Evolutionary conservation across 2,797 vertebrate species (phyloP).

Genomic region (Molossus molossus): DNA sequence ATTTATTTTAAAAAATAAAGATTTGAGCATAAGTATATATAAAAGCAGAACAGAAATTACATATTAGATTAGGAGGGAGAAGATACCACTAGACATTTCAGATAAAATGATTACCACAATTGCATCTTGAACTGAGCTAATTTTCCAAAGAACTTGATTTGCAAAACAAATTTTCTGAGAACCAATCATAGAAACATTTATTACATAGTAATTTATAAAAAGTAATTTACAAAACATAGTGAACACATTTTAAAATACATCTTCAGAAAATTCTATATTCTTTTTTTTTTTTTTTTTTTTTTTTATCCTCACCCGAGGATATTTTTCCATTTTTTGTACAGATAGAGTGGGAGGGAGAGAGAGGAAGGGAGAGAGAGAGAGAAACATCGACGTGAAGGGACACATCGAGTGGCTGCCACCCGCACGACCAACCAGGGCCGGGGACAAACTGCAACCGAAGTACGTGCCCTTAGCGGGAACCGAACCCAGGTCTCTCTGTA

Average conservation of each 20-base stretch:
- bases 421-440: too few species aligned
- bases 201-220: background rate
- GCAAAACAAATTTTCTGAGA: background rate
- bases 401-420: too few species aligned
- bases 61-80: background rate
- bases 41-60: slow-evolving; percentile 10
- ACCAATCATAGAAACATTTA: background rate
- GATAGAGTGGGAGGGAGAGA: too few species aligned
- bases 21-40: background rate
- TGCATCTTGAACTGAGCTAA: background rate
- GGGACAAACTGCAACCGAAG: too few species aligned
- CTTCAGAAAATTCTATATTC: background rate
- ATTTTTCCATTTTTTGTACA: too few species aligned
- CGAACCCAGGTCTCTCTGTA: too few species aligned
- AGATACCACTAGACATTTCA: background rate
- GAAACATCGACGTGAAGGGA: too few species aligned
- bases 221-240: background rate
- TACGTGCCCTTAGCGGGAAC: too few species aligned
- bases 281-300: too few species aligned
- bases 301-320: too few species aligned
- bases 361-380: too few species aligned
- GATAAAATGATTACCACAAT: background rate
- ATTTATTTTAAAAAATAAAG: background rate
- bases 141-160: background rate
- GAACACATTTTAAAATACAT: background rate